phyloP scores from a whole-genome alignment of 2,113 vertebrate genomes.

The Marmota flaviventris region DNA sequence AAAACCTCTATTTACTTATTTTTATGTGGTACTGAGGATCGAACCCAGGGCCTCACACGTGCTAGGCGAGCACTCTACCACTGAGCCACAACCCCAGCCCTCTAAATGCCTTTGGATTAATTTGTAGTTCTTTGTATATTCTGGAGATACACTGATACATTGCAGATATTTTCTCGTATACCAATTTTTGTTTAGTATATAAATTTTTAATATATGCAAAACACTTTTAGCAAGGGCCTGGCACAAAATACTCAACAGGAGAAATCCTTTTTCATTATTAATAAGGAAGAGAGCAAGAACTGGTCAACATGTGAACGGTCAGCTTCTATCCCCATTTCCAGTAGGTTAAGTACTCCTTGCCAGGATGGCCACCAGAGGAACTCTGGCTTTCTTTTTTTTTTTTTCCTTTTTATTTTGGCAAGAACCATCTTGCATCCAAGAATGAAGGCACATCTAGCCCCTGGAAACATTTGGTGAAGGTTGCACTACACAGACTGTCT shows the following conservation, averaged over 20 bases:
- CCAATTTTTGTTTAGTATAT: neutral
- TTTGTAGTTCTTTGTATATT: neutral
- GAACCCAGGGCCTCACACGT: no score
- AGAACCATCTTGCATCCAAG: neutral
- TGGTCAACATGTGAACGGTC: neutral
- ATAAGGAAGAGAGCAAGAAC: neutral
- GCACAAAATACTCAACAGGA: neutral
- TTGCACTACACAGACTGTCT: neutral
- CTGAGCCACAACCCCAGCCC: no score
- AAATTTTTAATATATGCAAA: neutral
- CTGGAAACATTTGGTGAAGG: neutral
- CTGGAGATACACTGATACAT: neutral
- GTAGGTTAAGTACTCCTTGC: neutral
- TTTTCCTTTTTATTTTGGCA: neutral
- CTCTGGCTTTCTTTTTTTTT: neutral
- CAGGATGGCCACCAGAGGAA: neutral
- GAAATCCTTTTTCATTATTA: neutral
- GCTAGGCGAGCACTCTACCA: no score
- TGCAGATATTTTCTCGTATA: neutral
- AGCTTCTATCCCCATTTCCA: neutral
- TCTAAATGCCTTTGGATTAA: neutral
- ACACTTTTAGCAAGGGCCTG: neutral
- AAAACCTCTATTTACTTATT: no score
- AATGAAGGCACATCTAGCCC: neutral
- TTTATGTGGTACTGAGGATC: no score